phyloP scores from a whole-genome alignment of 2,797 vertebrate genomes.

The Sylvia borin region DNA sequence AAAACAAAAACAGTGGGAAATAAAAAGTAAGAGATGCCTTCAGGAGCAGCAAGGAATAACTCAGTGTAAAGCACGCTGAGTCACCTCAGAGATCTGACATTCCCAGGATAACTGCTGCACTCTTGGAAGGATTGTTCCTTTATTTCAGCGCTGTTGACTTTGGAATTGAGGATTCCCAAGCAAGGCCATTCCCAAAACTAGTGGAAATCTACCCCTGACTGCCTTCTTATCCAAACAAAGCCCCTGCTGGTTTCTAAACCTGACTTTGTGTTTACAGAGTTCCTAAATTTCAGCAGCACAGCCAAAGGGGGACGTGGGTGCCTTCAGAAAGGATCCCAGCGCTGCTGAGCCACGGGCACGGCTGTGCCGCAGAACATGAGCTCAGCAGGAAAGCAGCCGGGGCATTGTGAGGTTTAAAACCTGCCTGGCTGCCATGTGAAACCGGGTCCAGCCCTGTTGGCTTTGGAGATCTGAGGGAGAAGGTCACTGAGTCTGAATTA shows the following conservation, averaged over 20 bases:
- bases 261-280: accelerated
- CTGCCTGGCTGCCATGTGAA: not conserved
- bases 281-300: not conserved
- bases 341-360: not conserved
- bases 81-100: not conserved
- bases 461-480: not conserved
- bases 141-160: not conserved
- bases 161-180: not conserved
- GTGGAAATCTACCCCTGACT: accelerated
- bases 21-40: not conserved
- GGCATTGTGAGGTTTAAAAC: not conserved
- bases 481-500: not conserved
- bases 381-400: not conserved
- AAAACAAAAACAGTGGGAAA: not conserved
- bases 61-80: not conserved
- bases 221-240: not conserved
- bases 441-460: not conserved
- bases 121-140: not conserved
- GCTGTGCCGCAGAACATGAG: not conserved
- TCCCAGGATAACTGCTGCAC: not conserved
- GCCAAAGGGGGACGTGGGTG: not conserved
- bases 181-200: not conserved
- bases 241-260: not conserved
- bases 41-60: not conserved
- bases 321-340: accelerated